A percentile compares a stretch with the other conserved stretches of the same genome.
These are phyloP conservation scores for Cyphomyrus discorhynchus DNA, from an alignment of 2,113 vertebrate genomes.

Conservation along the genomic window DNA sequence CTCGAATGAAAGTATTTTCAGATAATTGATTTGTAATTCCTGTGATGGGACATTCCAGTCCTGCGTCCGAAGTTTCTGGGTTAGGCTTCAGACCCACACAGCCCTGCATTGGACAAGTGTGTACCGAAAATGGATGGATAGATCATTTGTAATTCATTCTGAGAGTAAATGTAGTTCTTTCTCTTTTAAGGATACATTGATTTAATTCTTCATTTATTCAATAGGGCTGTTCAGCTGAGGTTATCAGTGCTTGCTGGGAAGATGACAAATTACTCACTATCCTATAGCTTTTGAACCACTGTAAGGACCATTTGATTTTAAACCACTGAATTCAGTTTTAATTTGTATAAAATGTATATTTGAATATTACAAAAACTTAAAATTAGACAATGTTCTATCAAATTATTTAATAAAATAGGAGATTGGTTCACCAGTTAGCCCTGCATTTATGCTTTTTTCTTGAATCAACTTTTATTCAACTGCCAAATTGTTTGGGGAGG, in stretches of 20 bases:
- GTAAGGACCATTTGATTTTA: background rate
- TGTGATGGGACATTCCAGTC: background rate
- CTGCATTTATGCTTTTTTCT: background rate
- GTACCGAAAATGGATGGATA: background rate
- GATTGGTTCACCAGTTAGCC: background rate
- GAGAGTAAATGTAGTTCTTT: background rate
- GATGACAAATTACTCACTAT: background rate
- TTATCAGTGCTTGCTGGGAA: background rate
- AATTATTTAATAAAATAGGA: background rate
- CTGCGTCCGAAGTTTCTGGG: background rate
- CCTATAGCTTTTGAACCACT: background rate
- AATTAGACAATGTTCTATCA: background rate
- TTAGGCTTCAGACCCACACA: background rate
- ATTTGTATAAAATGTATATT: background rate
- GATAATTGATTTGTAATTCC: background rate
- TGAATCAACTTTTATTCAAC: background rate
- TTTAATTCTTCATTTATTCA: background rate
- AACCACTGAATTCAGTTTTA: background rate
- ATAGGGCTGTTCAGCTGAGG: background rate
- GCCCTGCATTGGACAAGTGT: background rate
- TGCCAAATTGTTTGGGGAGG: background rate
- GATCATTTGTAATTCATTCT: background rate
- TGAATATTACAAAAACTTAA: background rate
- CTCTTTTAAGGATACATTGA: background rate
- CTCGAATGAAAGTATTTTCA: background rate